These are phyloP conservation scores for Lasaia peninsularis DNA, from an alignment of 1,140 invertebrate species.

Conservation along the genomic window DNA sequence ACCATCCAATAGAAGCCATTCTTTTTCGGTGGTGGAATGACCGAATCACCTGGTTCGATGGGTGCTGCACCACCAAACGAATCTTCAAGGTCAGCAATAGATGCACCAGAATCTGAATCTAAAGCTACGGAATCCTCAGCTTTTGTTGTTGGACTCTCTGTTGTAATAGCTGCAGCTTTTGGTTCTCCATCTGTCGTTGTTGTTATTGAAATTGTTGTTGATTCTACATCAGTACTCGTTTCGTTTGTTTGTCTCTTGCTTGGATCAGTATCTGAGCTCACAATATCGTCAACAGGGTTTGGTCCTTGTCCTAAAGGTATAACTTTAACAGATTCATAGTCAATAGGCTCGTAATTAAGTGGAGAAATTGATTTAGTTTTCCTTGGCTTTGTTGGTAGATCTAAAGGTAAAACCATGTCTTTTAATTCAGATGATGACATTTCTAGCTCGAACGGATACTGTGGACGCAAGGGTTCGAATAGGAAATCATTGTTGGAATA, in stretches of 20 bases:
- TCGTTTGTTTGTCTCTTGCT: constrained; percentile 62
- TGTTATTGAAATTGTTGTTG: constrained; percentile 23
- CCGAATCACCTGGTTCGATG: constrained; percentile 76
- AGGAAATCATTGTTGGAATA: constrained; percentile 41
- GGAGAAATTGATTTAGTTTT: constrained; percentile 41
- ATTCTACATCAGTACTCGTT: constrained; percentile 35
- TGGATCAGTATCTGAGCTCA: constrained; percentile 56
- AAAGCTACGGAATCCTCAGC: constrained; percentile 44
- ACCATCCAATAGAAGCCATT: constrained; percentile 90
- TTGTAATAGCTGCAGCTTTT: constrained; percentile 32
- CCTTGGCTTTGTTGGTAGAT: constrained; percentile 47
- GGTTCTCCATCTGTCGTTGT: constrained; percentile 22
- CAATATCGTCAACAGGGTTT: constrained; percentile 49
- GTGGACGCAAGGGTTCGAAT: constrained; percentile 54
- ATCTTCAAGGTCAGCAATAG: constrained; percentile 83
- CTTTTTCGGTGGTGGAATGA: constrained; percentile 79
- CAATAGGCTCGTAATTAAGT: constrained; percentile 52
- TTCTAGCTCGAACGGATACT: constrained; percentile 59
- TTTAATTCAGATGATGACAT: constrained; percentile 55
- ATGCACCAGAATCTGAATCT: constrained; percentile 59
- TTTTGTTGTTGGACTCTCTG: constrained; percentile 15
- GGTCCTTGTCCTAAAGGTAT: constrained; percentile 60
- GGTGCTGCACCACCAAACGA: constrained; percentile 84
- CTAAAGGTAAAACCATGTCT: constrained; percentile 47
- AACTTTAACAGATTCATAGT: constrained; percentile 66